These are phyloP conservation scores for Drosophila austrosaltans DNA, from an alignment of 2,888 invertebrate species.

Conservation along the genomic window DNA sequence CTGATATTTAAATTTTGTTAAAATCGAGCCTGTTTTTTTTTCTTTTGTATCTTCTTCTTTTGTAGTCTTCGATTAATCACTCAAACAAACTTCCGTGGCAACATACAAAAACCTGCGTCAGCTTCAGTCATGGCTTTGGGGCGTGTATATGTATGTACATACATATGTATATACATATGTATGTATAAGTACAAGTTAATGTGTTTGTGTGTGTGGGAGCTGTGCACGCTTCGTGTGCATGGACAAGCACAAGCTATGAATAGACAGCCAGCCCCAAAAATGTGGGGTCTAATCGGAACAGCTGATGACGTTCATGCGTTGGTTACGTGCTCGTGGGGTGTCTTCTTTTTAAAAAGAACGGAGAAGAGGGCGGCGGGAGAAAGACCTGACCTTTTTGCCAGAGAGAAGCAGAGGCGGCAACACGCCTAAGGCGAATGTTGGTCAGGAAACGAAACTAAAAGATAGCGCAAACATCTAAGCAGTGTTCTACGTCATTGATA, in stretches of 20 bases:
- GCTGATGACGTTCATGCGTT: slow-evolving; percentile 75
- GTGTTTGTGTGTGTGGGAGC: slow-evolving; percentile 24
- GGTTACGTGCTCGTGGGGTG: slow-evolving; percentile 57
- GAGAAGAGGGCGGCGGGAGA: slow-evolving; percentile 3
- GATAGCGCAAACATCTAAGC: neutral
- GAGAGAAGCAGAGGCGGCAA: slow-evolving; percentile 12
- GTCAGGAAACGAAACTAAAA: neutral
- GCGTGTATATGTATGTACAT: slow-evolving; percentile 52
- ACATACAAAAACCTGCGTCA: slow-evolving; percentile 65
- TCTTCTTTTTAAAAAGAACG: slow-evolving; percentile 11
- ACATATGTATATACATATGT: neutral
- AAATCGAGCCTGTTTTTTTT: slow-evolving; percentile 54
- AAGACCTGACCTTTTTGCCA: slow-evolving; percentile 18
- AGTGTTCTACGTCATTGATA: neutral
- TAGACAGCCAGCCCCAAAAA: slow-evolving; percentile 60
- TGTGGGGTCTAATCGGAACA: slow-evolving; percentile 53
- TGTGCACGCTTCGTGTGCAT: slow-evolving; percentile 72
- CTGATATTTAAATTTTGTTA: slow-evolving; percentile 30
- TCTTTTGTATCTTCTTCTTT: slow-evolving; percentile 15
- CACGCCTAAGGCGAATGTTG: slow-evolving; percentile 8
- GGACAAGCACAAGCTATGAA: slow-evolving; percentile 74
- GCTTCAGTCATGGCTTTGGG: slow-evolving; percentile 61
- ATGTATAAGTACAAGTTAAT: slow-evolving; percentile 30
- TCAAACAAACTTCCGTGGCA: slow-evolving; percentile 71
- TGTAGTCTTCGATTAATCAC: slow-evolving; percentile 62